A percentile compares a stretch with the other conserved stretches of the same genome.
These are phyloP conservation scores for Rhagium mordax DNA, from an alignment of 2,888 invertebrate species.

Conservation along the genomic window DNA sequence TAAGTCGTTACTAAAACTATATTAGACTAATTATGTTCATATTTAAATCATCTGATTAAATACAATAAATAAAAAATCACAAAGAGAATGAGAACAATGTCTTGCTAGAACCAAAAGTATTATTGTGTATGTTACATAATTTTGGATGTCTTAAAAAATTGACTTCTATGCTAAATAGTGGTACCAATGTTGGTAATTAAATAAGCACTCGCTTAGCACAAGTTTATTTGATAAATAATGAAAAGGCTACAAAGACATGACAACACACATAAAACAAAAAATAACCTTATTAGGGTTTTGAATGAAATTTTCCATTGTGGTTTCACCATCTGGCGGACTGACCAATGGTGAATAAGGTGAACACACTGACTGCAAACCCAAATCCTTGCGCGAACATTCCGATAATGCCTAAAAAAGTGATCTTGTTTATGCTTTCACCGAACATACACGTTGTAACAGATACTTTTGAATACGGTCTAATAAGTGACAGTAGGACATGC, in stretches of 20 bases:
- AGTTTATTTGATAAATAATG: background rate
- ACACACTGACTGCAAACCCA: conserved; percentile 69
- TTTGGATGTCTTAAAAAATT: background rate
- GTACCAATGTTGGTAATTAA: background rate
- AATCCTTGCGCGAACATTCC: conserved; percentile 74
- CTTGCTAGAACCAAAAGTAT: background rate
- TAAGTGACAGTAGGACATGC: too few species aligned
- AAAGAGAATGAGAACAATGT: background rate
- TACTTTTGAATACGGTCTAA: too few species aligned
- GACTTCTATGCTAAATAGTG: background rate
- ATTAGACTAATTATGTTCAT: too few species aligned
- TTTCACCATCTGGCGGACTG: conserved; percentile 66
- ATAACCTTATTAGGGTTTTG: conserved; percentile 62
- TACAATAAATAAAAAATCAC: background rate
- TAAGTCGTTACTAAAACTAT: background rate
- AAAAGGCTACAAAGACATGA: background rate
- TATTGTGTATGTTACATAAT: background rate
- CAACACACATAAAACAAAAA: conserved; percentile 38
- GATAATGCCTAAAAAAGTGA: conserved; percentile 71
- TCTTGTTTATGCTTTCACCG: conserved; percentile 7
- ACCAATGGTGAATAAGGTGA: conserved; percentile 70
- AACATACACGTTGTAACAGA: too few species aligned
- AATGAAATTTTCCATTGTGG: conserved; percentile 62
- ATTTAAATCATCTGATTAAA: background rate
- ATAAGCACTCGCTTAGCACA: background rate